Evolutionary conservation across 2,797 vertebrate genomes (phyloP), one percentile per base, ranked within the genome.

Genomic region (Muscicapa striata): DNA sequence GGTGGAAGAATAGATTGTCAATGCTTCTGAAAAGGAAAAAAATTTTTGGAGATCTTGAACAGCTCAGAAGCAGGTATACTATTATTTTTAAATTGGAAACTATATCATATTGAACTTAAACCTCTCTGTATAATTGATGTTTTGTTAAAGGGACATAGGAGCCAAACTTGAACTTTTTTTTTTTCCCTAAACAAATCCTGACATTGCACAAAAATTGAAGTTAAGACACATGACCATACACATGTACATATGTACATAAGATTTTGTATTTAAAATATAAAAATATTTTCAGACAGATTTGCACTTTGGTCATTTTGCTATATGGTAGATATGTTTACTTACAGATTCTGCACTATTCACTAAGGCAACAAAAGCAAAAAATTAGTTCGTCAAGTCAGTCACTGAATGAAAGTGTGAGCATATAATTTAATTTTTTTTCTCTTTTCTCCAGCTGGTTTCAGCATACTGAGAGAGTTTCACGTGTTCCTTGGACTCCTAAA

Each of bases 281-380:
- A 79, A 4, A 34, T 19, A 22, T 8, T 45, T 48, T 67, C n/a
- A 74, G 64, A 46, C 0, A 72, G 24, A 58, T 72, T 51, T 72
- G 10, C 26, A 64, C 72, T 90, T 78, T 41, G 10, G 20, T 64
- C 54, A 26, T 77, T 94, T 83, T 79, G 16, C 12, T 87, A 2
- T 62, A 19, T 36, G 46, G 9, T 54, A 68, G 24, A 29, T 54
- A 21, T 13, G 6, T 80, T 89, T 74, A 15, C 46, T 94, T 94
- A 79, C 27, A 85, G 40, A 54, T 75, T 76, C 30, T 75, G 9
- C 26, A 21, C 38, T 84, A 27, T 43, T 61, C 40, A 36, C n/a
- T 72, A 80, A 67, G 45, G 55, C 29, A 89, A 87, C 30, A 75
- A 87, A 86, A 82, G n/a, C 34, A 76, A 95, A 89, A 92, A 86